Evolutionary conservation across 2,797 vertebrate genomes (phyloP).

Genomic region (Hippopotamyrus pictus): DNA sequence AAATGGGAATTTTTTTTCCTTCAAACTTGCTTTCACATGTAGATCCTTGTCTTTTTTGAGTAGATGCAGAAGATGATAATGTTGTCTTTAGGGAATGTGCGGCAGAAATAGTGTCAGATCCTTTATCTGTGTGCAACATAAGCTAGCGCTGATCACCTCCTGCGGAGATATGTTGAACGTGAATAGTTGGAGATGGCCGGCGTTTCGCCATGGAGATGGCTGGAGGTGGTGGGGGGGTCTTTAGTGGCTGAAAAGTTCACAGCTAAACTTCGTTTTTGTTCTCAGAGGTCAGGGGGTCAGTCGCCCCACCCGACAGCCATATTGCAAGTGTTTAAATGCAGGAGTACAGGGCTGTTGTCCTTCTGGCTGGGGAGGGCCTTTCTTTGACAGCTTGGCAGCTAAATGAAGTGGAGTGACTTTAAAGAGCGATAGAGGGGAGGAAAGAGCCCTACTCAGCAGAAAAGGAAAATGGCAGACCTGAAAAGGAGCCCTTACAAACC

Average conservation of each 20-base stretch:
- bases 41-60: neutral
- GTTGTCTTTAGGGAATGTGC: neutral
- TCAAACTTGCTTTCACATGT: neutral
- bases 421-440: neutral
- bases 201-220: neutral
- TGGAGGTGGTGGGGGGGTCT: neutral
- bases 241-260: neutral
- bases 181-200: neutral
- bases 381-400: neutral
- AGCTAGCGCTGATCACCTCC: neutral
- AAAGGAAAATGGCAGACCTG: neutral
- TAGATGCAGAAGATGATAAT: neutral
- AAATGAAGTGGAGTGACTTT: neutral
- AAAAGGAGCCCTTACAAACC: neutral
- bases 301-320: constrained; percentile 35
- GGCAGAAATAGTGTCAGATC: neutral
- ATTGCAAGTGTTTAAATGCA: constrained; percentile 61
- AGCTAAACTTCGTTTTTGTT: constrained; percentile 21
- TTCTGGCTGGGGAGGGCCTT: neutral
- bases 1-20: neutral
- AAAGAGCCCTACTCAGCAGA: neutral
- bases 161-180: neutral
- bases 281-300: constrained; percentile 52
- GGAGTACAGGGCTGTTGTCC: constrained; percentile 43
- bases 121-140: neutral